phyloP scores from a whole-genome alignment of 2,113 vertebrate species.

The Neomonachus schauinslandi region DNA sequence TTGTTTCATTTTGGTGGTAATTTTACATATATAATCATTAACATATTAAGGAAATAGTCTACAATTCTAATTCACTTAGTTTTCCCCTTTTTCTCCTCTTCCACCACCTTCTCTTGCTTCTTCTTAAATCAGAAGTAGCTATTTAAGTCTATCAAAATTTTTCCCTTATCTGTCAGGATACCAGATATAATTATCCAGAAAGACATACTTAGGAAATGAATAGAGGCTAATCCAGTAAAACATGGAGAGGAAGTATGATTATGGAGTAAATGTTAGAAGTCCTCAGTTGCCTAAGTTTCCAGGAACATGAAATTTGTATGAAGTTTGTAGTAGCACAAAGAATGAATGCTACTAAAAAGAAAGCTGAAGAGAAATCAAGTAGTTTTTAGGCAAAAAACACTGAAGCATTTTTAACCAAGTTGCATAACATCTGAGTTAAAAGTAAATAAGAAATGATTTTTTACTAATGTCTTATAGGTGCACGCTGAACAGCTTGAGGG shows the following conservation, averaged over 20 bases:
- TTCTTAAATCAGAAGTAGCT: not conserved
- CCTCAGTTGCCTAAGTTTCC: not conserved
- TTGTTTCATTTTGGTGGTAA: not conserved
- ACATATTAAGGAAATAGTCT: not conserved
- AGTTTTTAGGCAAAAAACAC: not conserved
- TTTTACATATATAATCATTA: not conserved
- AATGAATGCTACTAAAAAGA: not conserved
- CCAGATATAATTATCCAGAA: not conserved
- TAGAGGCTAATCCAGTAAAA: not conserved
- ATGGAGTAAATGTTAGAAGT: not conserved
- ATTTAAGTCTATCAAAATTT: not conserved
- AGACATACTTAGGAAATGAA: not conserved
- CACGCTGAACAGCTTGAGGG: not conserved
- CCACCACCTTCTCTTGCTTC: not conserved
- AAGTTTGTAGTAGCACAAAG: not conserved
- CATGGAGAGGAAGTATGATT: not conserved
- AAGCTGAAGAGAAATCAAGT: not conserved
- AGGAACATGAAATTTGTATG: not conserved
- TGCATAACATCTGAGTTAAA: not conserved
- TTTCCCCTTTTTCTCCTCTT: not conserved
- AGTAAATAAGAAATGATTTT: not conserved
- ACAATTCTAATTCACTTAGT: not conserved
- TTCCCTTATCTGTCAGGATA: not conserved
- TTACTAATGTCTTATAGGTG: not conserved
- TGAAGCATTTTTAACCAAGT: not conserved